Evolutionary conservation across 2,113 vertebrate genomes (phyloP).

Genomic region (Coracopsis vasa): DNA sequence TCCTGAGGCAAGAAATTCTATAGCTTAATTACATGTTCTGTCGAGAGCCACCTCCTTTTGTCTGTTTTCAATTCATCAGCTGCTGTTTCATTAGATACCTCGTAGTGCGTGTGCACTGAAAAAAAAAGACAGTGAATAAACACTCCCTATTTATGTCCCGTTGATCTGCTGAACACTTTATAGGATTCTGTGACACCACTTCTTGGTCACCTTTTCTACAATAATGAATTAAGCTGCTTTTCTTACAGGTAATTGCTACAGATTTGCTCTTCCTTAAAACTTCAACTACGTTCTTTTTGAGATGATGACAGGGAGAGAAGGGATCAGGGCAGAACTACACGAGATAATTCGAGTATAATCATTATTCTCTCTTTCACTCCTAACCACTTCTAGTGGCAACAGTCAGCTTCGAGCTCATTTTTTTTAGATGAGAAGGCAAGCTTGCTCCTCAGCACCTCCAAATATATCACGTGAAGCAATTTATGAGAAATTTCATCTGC

Average conservation of each 20-base stretch:
- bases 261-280: not conserved
- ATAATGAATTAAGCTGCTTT: not conserved
- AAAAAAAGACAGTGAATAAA: conserved; percentile 25
- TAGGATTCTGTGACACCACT: not conserved
- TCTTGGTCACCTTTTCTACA: not conserved
- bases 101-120: not conserved
- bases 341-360: not conserved
- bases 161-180: not conserved
- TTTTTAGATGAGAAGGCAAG: not conserved
- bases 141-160: not conserved
- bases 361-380: not conserved
- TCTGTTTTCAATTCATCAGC: conserved; percentile 44
- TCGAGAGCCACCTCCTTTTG: conserved; percentile 19
- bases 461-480: not conserved
- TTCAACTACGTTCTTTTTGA: not conserved
- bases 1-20: conserved; percentile 47
- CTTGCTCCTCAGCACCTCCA: not conserved
- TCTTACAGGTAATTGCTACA: not conserved
- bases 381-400: not conserved
- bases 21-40: not conserved
- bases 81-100: conserved; percentile 37
- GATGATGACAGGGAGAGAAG: not conserved
- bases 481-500: not conserved
- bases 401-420: not conserved
- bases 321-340: not conserved